phyloP scores from a whole-genome alignment of 2,113 vertebrate species.

The Anhinga rufa region DNA sequence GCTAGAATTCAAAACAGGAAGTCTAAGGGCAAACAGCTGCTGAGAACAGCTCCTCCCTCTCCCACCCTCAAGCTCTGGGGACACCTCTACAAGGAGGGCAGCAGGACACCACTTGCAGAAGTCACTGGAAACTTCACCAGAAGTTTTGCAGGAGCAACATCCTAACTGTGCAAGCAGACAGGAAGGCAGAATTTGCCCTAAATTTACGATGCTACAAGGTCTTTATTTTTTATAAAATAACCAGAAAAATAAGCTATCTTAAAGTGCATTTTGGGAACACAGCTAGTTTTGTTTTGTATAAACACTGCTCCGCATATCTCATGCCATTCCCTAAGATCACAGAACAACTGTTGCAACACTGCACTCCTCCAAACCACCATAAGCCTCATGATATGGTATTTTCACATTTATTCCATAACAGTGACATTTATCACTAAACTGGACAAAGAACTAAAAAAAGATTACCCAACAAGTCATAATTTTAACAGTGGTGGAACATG shows the following conservation, averaged over 20 bases:
- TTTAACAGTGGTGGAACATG: neutral
- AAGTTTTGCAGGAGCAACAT: neutral
- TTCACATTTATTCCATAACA: neutral
- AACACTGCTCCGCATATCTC: neutral
- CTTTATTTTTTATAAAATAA: neutral
- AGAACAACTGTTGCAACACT: neutral
- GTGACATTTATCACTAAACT: neutral
- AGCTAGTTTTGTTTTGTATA: neutral
- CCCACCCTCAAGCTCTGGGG: neutral
- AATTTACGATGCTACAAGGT: neutral
- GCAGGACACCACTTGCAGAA: neutral
- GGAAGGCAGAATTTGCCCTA: neutral
- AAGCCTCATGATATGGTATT: accelerated
- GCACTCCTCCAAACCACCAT: neutral
- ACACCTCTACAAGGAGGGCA: accelerated
- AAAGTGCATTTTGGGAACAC: neutral
- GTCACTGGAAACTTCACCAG: neutral
- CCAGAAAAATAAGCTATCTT: neutral
- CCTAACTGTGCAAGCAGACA: neutral
- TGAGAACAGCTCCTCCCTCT: neutral
- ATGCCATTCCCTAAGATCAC: neutral
- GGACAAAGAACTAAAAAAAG: neutral
- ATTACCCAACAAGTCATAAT: neutral
- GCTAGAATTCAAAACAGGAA: neutral
- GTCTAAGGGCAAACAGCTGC: neutral